Evolutionary conservation across 2,888 invertebrate species (phyloP).

Genomic region (Dynastes maya): DNA sequence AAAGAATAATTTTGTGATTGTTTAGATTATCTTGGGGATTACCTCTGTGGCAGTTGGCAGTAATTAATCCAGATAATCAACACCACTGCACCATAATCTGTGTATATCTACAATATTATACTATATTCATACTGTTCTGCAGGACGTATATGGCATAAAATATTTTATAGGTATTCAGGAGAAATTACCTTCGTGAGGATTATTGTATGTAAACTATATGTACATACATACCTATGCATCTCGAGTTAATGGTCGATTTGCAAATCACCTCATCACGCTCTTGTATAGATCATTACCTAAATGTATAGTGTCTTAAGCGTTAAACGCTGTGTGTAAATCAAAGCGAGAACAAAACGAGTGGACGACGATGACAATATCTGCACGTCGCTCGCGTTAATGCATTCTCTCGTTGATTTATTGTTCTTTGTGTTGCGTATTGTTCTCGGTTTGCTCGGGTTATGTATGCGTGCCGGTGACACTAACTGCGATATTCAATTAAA

Average conservation of each 20-base stretch:
- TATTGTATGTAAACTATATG: slow-evolving; percentile 6
- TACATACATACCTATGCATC: not conserved
- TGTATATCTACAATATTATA: no score
- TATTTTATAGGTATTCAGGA: no score
- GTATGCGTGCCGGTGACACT: slow-evolving; percentile 31
- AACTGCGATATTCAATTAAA: slow-evolving; percentile 34
- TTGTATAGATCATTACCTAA: not conserved
- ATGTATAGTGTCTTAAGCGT: slow-evolving; percentile 8
- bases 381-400: slow-evolving; percentile 10
- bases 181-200: no score
- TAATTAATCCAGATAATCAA: no score
- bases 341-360: slow-evolving; percentile 24
- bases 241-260: slow-evolving; percentile 1
- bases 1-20: no score
- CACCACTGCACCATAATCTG: no score
- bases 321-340: slow-evolving; percentile 10
- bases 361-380: slow-evolving; percentile 34
- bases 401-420: slow-evolving; percentile 30
- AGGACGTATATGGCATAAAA: no score
- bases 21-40: no score
- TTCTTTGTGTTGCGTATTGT: slow-evolving; percentile 20
- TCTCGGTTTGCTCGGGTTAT: slow-evolving; percentile 3
- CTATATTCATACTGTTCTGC: no score
- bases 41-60: no score
- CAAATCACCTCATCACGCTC: slow-evolving; percentile 4